Percentiles rank a stretch among this genome's conserved stretches.
Conservation (phyloP, 1,140 invertebrate species). For the Hetaerina americana region DNA sequence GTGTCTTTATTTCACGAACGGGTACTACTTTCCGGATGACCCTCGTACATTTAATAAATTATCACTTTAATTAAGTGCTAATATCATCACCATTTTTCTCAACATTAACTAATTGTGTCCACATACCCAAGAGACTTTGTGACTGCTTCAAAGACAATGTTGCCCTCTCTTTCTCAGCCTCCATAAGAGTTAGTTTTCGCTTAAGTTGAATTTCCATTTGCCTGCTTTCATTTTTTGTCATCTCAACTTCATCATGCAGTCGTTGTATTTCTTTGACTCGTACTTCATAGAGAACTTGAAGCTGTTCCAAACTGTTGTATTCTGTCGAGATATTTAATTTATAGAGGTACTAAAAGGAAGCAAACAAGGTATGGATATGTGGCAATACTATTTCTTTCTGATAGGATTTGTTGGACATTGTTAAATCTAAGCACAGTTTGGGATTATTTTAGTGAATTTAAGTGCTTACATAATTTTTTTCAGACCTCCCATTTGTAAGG, state of each 20-base stretch:
- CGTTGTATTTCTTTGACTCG: not conserved
- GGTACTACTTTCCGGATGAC: too few relatives aligned
- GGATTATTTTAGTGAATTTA: too few relatives aligned
- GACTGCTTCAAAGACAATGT: not conserved
- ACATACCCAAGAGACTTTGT: not conserved
- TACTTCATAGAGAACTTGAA: not conserved
- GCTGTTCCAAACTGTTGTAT: not conserved
- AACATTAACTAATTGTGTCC: not conserved
- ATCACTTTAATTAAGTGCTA: not conserved
- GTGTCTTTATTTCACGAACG: not conserved
- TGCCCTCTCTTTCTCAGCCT: not conserved
- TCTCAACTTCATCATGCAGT: not conserved
- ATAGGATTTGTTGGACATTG: too few relatives aligned
- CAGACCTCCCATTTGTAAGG: too few relatives aligned
- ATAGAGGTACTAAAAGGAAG: too few relatives aligned
- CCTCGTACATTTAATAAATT: not conserved
- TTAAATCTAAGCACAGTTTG: too few relatives aligned
- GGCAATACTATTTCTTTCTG: too few relatives aligned
- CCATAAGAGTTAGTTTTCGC: not conserved
- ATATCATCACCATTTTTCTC: not conserved
- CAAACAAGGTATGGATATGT: too few relatives aligned
- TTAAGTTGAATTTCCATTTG: not conserved
- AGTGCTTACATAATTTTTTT: too few relatives aligned
- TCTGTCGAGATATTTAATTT: not conserved
- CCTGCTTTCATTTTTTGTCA: not conserved